A percentile compares a stretch with the other conserved stretches of the same genome.
Evolutionary conservation across 2,888 invertebrate genomes (phyloP).

Genomic region (Flexamia atlantica): DNA sequence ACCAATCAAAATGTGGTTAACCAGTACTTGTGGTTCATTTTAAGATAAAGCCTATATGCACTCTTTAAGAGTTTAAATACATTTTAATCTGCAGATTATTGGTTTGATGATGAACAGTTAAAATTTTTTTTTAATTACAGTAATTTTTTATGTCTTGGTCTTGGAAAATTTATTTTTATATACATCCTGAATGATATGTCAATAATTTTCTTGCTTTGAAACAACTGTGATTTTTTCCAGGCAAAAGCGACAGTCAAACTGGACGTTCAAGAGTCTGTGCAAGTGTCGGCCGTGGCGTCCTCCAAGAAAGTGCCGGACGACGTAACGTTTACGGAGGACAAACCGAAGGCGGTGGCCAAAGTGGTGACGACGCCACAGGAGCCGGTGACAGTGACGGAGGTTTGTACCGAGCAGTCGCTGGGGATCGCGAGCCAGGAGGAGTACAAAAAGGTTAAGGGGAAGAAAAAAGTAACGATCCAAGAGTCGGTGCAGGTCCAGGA

Average conservation of each 20-base stretch:
- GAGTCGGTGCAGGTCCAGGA: conserved; percentile 70
- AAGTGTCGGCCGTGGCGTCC: conserved; percentile 70
- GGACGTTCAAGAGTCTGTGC: conserved; percentile 71
- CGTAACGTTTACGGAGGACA: conserved; percentile 66
- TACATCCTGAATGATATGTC: too few relatives aligned
- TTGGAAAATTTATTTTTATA: too few relatives aligned
- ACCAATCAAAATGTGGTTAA: too few relatives aligned
- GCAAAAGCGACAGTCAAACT: conserved; percentile 74
- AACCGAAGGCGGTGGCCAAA: conserved; percentile 66
- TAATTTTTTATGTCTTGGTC: neutral
- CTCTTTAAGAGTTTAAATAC: too few relatives aligned
- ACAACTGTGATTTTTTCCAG: too few relatives aligned
- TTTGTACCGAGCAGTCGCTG: conserved; percentile 72
- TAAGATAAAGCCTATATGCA: too few relatives aligned
- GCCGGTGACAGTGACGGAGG: conserved; percentile 73
- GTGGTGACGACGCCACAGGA: conserved; percentile 77
- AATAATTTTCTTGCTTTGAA: too few relatives aligned
- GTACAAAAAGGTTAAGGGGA: conserved; percentile 72
- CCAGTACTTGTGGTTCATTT: too few relatives aligned
- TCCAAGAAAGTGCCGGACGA: conserved; percentile 70
- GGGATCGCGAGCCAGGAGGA: conserved; percentile 71
- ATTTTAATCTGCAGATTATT: too few relatives aligned
- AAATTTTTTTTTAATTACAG: too few relatives aligned
- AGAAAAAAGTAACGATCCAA: conserved; percentile 71
- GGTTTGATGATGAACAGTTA: too few relatives aligned